Evolutionary conservation across 2,797 vertebrate species (phyloP).

Genomic region (Atherinosoma microstoma): DNA sequence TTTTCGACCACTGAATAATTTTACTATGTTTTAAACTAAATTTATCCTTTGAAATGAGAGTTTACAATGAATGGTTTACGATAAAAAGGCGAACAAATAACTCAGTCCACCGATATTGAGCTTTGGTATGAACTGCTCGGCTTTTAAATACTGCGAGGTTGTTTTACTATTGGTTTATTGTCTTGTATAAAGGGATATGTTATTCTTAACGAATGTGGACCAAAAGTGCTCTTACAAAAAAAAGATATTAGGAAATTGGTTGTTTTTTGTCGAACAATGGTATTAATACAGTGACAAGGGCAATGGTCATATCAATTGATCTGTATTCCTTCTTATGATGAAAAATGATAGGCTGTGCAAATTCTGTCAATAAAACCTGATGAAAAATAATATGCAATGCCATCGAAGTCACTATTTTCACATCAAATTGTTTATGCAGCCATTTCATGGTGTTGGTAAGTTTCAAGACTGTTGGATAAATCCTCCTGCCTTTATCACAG

Average conservation of each 20-base stretch:
- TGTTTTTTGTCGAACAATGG: not conserved
- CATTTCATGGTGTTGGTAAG: not conserved
- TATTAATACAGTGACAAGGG: not conserved
- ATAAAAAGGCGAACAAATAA: not conserved
- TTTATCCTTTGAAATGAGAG: not conserved
- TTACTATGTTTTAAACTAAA: not conserved
- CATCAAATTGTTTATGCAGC: not conserved
- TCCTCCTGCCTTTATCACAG: not conserved
- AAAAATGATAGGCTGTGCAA: not conserved
- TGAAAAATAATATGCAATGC: not conserved
- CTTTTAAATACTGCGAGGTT: conserved; percentile 67
- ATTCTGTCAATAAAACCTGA: not conserved
- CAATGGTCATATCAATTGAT: no score
- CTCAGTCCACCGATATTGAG: conserved; percentile 1
- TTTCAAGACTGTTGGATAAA: not conserved
- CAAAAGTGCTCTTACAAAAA: not conserved
- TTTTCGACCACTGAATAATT: not conserved
- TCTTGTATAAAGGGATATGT: conserved; percentile 15
- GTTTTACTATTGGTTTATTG: conserved; percentile 65
- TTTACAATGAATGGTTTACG: rapidly evolving
- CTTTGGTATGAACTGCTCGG: conserved; percentile 59
- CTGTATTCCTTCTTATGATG: not conserved
- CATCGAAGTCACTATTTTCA: conserved; percentile 7
- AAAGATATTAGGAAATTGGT: not conserved
- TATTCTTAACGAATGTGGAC: not conserved